Percentiles rank a stretch among this genome's conserved stretches.
phyloP scores from a whole-genome alignment of 2,113 vertebrate species.

The Antigone vipio region DNA sequence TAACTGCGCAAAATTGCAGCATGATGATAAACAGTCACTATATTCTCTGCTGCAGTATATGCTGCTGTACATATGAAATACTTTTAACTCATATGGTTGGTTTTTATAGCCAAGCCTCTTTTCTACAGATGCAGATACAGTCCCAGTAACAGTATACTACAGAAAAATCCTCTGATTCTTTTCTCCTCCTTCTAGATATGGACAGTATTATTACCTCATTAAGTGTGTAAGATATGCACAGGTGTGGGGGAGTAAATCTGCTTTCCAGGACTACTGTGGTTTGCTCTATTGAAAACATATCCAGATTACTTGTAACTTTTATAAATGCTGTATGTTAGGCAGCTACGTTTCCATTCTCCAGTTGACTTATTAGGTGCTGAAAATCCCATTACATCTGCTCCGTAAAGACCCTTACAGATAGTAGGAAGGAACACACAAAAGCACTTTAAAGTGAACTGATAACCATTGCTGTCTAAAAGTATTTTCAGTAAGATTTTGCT shows the following conservation, averaged over 20 bases:
- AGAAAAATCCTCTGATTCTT: neutral
- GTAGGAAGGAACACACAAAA: neutral
- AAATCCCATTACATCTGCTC: neutral
- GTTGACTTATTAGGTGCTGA: rapidly evolving
- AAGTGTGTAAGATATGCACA: neutral
- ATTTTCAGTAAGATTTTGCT: neutral
- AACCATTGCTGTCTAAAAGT: neutral
- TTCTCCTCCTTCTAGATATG: neutral
- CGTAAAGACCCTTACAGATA: neutral
- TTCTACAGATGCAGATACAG: neutral
- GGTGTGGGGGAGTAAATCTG: neutral
- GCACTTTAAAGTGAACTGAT: neutral
- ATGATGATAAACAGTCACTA: neutral
- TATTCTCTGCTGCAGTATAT: neutral
- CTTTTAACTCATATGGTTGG: neutral
- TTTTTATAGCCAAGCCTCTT: neutral
- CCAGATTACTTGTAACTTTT: neutral
- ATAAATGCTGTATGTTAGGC: neutral
- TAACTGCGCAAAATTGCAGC: neutral
- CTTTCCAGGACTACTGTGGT: neutral
- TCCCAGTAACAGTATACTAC: neutral
- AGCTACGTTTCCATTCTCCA: neutral
- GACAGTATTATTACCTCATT: neutral
- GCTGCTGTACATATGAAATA: neutral
- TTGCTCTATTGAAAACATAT: neutral